Conservation (phyloP, 2,113 vertebrate genomes). For the Natator depressus region DNA sequence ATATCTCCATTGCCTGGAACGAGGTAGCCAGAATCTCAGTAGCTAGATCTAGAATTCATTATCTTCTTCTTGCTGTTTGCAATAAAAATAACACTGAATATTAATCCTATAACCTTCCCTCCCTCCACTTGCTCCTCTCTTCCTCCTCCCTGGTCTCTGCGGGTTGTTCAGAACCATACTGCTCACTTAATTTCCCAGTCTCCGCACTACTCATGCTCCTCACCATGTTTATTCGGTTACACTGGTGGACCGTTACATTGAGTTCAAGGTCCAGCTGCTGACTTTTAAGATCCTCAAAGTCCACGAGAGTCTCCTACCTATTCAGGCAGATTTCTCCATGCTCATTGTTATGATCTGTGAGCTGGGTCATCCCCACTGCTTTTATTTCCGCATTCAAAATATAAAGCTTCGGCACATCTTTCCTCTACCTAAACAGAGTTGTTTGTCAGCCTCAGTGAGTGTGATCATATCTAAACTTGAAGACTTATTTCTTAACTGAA, state of each 20-base stretch:
- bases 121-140: slow-evolving; percentile 1
- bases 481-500: background rate
- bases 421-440: background rate
- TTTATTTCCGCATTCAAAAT: background rate
- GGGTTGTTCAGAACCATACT: slow-evolving; percentile 5
- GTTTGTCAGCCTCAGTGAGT: background rate
- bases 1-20: slow-evolving; percentile 60
- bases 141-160: slow-evolving; percentile 17
- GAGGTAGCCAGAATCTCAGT: slow-evolving; percentile 67
- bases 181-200: slow-evolving; percentile 38
- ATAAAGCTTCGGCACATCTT: background rate
- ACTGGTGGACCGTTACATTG: slow-evolving; percentile 48
- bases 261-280: slow-evolving; percentile 34
- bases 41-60: slow-evolving; percentile 70
- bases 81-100: slow-evolving; percentile 72
- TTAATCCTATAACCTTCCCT: slow-evolving; percentile 64
- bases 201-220: background rate
- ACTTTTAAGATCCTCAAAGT: slow-evolving; percentile 17
- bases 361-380: background rate
- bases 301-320: background rate
- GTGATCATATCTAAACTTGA: background rate
- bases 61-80: slow-evolving; percentile 66
- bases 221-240: slow-evolving; percentile 58
- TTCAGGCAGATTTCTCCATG: background rate
- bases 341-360: slow-evolving; percentile 3